A percentile compares a stretch with the other conserved stretches of the same genome.
Conservation (phyloP, 2,797 vertebrate species). For the Coluber constrictor region DNA sequence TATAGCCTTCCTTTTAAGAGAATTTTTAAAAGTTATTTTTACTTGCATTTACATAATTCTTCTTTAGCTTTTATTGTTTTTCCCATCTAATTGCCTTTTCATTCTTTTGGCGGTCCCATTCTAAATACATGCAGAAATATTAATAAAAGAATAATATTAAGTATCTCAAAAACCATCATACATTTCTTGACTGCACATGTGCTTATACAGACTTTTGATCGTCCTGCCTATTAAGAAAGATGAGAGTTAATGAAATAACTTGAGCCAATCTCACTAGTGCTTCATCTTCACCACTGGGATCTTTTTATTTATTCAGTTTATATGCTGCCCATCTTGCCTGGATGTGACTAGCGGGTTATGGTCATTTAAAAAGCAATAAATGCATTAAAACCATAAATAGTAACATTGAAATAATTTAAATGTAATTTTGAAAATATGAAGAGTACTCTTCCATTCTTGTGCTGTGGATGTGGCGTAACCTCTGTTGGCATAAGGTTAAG, state of each 20-base stretch:
- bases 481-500: not conserved
- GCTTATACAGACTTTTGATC: not conserved
- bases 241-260: not conserved
- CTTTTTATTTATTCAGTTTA: not conserved
- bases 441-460: not conserved
- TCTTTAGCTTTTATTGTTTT: not conserved
- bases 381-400: not conserved
- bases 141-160: not conserved
- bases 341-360: not conserved
- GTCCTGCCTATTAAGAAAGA: not conserved
- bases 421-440: not conserved
- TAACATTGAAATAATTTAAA: not conserved
- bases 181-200: not conserved
- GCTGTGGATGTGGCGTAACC: not conserved
- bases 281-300: not conserved
- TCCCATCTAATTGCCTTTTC: not conserved
- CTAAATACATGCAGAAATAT: not conserved
- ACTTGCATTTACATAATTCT: not conserved
- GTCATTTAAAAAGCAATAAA: not conserved
- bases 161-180: not conserved
- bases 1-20: not conserved
- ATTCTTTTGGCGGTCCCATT: not conserved
- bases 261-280: not conserved
- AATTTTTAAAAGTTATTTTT: not conserved
- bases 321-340: not conserved